phyloP scores from a whole-genome alignment of 2,888 invertebrate species.

The Epistrophella euchroma region DNA sequence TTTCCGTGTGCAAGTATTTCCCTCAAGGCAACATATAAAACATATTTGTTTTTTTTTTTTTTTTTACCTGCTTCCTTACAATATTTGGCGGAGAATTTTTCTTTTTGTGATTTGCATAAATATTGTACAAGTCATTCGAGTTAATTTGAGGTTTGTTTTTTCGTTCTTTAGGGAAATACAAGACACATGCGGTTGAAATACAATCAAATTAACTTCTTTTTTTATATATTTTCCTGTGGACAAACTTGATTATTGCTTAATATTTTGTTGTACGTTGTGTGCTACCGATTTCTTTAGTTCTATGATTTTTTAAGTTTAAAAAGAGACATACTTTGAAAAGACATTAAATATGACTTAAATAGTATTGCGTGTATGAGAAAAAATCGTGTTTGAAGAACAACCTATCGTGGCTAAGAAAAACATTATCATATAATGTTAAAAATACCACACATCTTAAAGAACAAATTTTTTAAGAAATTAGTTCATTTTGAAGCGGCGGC shows the following conservation, averaged over 20 bases:
- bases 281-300: neutral
- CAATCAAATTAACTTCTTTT: slow-evolving; percentile 2
- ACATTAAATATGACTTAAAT: neutral
- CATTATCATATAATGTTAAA: neutral
- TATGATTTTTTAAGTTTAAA: neutral
- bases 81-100: slow-evolving; percentile 14
- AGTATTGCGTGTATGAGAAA: neutral
- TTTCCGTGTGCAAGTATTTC: slow-evolving; percentile 48
- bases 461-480: too few species aligned
- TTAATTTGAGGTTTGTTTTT: slow-evolving; percentile 22
- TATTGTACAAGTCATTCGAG: slow-evolving; percentile 30
- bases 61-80: neutral
- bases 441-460: neutral
- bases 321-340: neutral
- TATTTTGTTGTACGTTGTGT: neutral
- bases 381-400: neutral
- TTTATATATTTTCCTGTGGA: neutral
- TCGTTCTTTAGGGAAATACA: neutral
- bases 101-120: slow-evolving; percentile 33
- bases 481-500: too few species aligned
- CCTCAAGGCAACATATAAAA: neutral
- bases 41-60: slow-evolving; percentile 10
- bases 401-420: neutral
- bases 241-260: slow-evolving; percentile 18
- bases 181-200: neutral